These are phyloP conservation scores for Bathynomus jamesi DNA, from an alignment of 1,140 invertebrate species.

Conservation along the genomic window DNA sequence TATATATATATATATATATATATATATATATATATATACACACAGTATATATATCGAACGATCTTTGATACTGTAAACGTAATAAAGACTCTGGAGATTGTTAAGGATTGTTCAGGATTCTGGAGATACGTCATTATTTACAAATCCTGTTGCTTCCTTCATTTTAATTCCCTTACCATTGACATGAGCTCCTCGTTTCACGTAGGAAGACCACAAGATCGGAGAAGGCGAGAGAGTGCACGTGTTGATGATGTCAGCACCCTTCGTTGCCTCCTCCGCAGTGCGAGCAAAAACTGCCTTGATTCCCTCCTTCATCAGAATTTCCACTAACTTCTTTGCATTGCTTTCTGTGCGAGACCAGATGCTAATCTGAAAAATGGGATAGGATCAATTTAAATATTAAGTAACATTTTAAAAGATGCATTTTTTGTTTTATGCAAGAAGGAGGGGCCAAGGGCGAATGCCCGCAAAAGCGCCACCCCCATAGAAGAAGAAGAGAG, in stretches of 20 bases:
- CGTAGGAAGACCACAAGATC: constrained; percentile 42
- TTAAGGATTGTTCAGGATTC: not conserved
- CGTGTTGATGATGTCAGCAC: constrained; percentile 46
- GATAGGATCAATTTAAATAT: too few species aligned
- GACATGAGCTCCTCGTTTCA: constrained; percentile 45
- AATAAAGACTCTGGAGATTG: not conserved
- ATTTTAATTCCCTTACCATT: constrained; percentile 43
- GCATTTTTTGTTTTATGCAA: too few species aligned
- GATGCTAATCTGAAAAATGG: constrained; percentile 17
- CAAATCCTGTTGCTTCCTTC: not conserved
- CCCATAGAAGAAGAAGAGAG: too few species aligned
- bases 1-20: too few species aligned
- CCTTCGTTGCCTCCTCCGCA: constrained; percentile 43
- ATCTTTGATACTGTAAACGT: not conserved
- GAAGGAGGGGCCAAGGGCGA: too few species aligned
- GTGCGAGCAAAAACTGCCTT: constrained; percentile 36
- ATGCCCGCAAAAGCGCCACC: too few species aligned
- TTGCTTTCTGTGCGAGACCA: constrained; percentile 16
- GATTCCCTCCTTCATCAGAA: constrained; percentile 35
- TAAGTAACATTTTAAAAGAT: too few species aligned
- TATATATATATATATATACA: too few species aligned
- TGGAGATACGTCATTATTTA: not conserved
- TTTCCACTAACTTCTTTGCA: constrained; percentile 13
- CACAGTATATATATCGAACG: too few species aligned
- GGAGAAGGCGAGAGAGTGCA: constrained; percentile 42